Evolutionary conservation across 1,140 invertebrate species (phyloP).

Genomic region (Chymomyza costata): DNA sequence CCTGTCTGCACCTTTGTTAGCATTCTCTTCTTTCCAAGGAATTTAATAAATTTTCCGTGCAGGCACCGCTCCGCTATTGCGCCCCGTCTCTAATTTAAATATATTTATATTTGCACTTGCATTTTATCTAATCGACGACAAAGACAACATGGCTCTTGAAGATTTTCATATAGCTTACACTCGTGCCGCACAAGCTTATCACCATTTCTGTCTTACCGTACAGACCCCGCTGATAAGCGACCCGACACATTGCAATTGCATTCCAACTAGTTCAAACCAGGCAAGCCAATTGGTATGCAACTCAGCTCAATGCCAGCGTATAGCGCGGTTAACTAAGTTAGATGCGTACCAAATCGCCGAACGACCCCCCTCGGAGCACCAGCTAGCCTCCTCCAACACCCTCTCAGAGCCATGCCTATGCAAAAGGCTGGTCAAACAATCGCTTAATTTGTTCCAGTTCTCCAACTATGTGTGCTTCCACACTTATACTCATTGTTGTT

Average conservation of each 20-base stretch:
- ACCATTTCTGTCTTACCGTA: too few relatives aligned
- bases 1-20: too few relatives aligned
- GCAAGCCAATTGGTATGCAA: constrained; percentile 20
- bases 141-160: too few relatives aligned
- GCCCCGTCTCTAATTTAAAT: constrained; percentile 1
- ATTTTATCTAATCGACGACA: too few relatives aligned
- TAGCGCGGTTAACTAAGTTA: too few relatives aligned
- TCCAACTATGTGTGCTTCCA: constrained; percentile 18
- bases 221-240: constrained; percentile 18
- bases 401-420: constrained; percentile 21
- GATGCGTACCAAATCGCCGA: too few relatives aligned
- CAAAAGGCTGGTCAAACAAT: constrained; percentile 22
- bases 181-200: constrained; percentile 11
- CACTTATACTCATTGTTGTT: constrained; percentile 10
- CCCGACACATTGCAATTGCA: constrained; percentile 1
- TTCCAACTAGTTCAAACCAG: background rate
- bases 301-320: background rate
- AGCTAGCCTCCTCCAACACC: too few relatives aligned
- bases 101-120: background rate
- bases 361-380: too few relatives aligned
- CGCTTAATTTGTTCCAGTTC: constrained; percentile 55
- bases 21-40: too few relatives aligned
- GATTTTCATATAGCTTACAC: too few relatives aligned
- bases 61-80: too few relatives aligned
- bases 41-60: too few relatives aligned